phyloP scores from a whole-genome alignment of 1,140 invertebrate species.

The Drosophila nasuta region DNA sequence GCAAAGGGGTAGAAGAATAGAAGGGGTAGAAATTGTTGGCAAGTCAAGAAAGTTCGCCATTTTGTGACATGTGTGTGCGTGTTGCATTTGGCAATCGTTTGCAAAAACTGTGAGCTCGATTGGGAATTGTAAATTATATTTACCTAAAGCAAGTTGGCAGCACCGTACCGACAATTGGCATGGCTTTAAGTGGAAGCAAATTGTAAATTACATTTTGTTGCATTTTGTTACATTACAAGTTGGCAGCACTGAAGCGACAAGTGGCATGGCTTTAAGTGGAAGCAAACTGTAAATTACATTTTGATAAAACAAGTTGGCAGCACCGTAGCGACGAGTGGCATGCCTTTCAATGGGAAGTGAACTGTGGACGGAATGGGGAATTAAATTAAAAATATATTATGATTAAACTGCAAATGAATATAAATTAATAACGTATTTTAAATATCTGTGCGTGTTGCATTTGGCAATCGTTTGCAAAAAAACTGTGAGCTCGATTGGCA shows the following conservation, averaged over 20 bases:
- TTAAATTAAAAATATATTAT: too few species aligned
- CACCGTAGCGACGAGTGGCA: too few species aligned
- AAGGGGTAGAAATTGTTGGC: conserved; percentile 5
- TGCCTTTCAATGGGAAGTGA: too few species aligned
- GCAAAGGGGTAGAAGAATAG: not conserved
- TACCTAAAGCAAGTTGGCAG: not conserved
- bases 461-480: conserved; percentile 13
- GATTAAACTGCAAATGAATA: too few species aligned
- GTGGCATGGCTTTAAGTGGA: too few species aligned
- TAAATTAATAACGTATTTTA: too few species aligned
- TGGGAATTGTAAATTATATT: not conserved
- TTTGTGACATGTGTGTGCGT: conserved; percentile 6
- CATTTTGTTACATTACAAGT: too few species aligned
- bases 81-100: conserved; percentile 18
- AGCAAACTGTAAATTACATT: too few species aligned
- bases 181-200: not conserved
- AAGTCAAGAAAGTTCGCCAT: not conserved
- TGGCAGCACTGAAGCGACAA: too few species aligned
- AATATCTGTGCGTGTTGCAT: not conserved
- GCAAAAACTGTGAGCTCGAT: conserved; percentile 6
- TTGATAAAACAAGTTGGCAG: too few species aligned
- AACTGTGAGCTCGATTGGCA: conserved; percentile 6
- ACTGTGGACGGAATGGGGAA: too few species aligned
- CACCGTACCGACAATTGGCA: not conserved
- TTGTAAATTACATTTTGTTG: not conserved